Evolutionary conservation across 2,113 vertebrate genomes (phyloP).

Genomic region (Verasper variegatus): DNA sequence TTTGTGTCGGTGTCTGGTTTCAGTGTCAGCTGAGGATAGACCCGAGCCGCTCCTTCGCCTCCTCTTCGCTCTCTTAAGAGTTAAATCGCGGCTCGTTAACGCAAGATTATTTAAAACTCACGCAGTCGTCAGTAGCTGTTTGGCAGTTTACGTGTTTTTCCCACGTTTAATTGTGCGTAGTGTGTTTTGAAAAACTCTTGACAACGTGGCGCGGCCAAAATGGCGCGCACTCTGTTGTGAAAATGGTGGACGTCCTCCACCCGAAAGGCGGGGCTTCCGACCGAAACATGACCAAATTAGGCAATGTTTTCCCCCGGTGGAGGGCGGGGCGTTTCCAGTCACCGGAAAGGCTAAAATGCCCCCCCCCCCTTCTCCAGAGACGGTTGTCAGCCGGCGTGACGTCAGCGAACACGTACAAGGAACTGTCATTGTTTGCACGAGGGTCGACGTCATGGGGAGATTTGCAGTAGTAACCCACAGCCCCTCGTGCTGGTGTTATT

Average conservation of each 20-base stretch:
- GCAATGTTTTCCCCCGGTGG: conserved; percentile 57
- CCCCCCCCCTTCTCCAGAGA: not conserved
- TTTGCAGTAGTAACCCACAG: too few species aligned
- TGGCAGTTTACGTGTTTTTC: not conserved
- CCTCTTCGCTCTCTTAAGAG: too few species aligned
- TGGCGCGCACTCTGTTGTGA: conserved; percentile 79
- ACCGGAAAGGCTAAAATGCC: conserved; percentile 32
- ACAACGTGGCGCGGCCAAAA: conserved; percentile 85
- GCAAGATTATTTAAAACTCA: too few species aligned
- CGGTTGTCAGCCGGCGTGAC: not conserved
- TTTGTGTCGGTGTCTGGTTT: not conserved
- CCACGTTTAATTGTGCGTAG: not conserved
- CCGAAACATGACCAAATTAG: conserved; percentile 79
- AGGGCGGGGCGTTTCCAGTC: conserved; percentile 44
- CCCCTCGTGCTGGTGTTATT: too few species aligned
- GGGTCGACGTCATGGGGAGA: not conserved
- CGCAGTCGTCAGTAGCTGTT: too few species aligned
- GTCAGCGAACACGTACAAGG: not conserved
- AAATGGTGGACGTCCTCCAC: conserved; percentile 78
- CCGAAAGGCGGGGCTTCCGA: conserved; percentile 55
- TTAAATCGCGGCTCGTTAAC: too few species aligned
- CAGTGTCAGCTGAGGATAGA: not conserved
- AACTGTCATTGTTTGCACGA: not conserved
- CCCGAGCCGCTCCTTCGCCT: not conserved
- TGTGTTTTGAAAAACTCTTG: conserved; percentile 7